phyloP scores from a whole-genome alignment of 2,888 invertebrate genomes.

The Penaeus monodon region DNA sequence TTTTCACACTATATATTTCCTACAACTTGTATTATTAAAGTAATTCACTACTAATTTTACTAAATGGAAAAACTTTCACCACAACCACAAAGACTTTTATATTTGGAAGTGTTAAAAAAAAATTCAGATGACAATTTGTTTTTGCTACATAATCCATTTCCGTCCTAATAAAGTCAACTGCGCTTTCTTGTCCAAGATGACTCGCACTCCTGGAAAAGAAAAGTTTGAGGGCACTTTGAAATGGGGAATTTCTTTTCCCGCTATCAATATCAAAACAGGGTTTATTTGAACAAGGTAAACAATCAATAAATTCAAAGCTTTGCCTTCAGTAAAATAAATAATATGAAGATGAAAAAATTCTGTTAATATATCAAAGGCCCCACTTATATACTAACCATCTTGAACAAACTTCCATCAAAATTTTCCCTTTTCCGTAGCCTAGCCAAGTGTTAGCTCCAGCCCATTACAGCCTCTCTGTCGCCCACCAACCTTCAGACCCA shows the following conservation, averaged over 20 bases:
- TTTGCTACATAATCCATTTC: conserved; percentile 99
- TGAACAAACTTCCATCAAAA: conserved; percentile 97
- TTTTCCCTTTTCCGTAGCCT: conserved; percentile 89
- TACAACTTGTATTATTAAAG: too few species aligned
- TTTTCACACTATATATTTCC: too few species aligned
- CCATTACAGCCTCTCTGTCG: conserved; percentile 98
- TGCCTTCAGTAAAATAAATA: too few species aligned
- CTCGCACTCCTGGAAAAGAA: conserved; percentile 77
- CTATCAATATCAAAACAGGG: not conserved
- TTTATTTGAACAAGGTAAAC: too few species aligned
- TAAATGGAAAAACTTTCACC: conserved; percentile 98
- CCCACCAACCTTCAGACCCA: conserved; percentile 95
- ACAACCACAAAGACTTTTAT: conserved; percentile 99
- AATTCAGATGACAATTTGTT: conserved; percentile 93
- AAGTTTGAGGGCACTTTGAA: conserved; percentile 7
- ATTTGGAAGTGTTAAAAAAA: conserved; percentile 99
- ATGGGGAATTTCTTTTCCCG: not conserved
- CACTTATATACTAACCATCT: conserved; percentile 78
- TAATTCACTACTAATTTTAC: not conserved
- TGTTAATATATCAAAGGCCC: too few species aligned
- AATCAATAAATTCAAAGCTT: too few species aligned
- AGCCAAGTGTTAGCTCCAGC: conserved; percentile 96
- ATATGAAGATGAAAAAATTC: too few species aligned
- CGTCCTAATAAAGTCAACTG: conserved; percentile 96
- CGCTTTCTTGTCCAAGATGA: conserved; percentile 97